Conservation (phyloP, 1,140 invertebrate species). For the Acromyrmex echinatior region DNA sequence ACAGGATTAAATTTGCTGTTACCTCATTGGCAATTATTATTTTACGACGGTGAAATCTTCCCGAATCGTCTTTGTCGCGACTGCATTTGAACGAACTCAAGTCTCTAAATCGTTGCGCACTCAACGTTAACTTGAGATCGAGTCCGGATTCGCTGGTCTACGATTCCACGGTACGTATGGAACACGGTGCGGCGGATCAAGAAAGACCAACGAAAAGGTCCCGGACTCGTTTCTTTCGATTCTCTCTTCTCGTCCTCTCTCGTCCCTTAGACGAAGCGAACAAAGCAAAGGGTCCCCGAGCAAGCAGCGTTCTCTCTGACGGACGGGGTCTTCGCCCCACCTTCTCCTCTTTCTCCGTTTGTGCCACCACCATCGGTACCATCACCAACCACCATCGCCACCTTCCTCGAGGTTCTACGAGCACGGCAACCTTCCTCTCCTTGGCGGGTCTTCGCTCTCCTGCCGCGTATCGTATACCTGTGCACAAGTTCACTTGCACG, state of each 20-base stretch:
- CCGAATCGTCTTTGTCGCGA: slow-evolving; percentile 1
- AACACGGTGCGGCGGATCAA: slow-evolving; percentile 21
- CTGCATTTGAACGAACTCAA: neutral
- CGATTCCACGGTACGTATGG: slow-evolving; percentile 53
- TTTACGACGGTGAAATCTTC: neutral
- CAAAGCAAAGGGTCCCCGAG: slow-evolving; percentile 77
- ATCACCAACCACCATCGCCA: slow-evolving; percentile 65
- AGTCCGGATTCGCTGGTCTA: slow-evolving; percentile 11
- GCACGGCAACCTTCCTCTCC: slow-evolving; percentile 53
- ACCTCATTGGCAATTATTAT: neutral
- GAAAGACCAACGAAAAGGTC: slow-evolving; percentile 40
- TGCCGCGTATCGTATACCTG: slow-evolving; percentile 55
- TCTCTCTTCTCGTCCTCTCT: slow-evolving; percentile 60
- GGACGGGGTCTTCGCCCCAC: slow-evolving; percentile 75
- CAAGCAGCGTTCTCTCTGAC: slow-evolving; percentile 64
- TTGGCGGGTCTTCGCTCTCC: slow-evolving; percentile 53
- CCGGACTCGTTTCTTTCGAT: slow-evolving; percentile 45
- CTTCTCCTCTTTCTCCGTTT: slow-evolving; percentile 72
- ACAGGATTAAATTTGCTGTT: slow-evolving; percentile 14
- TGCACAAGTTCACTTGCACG: neutral
- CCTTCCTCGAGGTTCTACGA: slow-evolving; percentile 68
- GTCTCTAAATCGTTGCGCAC: neutral
- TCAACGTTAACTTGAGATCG: neutral
- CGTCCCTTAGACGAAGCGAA: slow-evolving; percentile 72
- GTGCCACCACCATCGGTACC: slow-evolving; percentile 68